phyloP scores from a whole-genome alignment of 2,888 invertebrate species.

The Lasioglossum vierecki region DNA sequence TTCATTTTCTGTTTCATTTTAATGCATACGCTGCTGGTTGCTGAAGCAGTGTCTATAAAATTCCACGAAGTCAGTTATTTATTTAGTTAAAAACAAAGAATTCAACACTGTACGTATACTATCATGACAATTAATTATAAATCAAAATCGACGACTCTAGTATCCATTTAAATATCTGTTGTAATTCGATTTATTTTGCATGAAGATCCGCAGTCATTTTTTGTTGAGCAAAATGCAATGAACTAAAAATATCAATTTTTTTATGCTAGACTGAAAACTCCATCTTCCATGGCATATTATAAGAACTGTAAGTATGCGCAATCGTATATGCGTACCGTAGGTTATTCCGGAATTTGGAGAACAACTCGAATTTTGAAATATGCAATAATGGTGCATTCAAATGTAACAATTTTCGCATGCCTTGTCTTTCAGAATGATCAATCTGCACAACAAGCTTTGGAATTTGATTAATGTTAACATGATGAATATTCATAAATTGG shows the following conservation, averaged over 20 bases:
- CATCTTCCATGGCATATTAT: not conserved
- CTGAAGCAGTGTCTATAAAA: not conserved
- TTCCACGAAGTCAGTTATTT: not conserved
- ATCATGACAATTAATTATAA: not conserved
- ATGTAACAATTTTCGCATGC: not conserved
- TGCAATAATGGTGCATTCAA: not conserved
- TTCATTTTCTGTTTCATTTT: not conserved
- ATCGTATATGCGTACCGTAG: not conserved
- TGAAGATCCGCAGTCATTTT: not conserved
- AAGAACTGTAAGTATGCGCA: not conserved
- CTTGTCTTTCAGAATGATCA: constrained; percentile 5
- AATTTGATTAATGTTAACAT: constrained; percentile 16
- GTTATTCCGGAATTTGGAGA: not conserved
- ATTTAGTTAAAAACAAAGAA: not conserved
- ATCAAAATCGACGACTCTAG: not conserved
- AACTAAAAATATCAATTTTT: not conserved
- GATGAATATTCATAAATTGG: constrained; percentile 48
- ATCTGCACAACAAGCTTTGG: not conserved
- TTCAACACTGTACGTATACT: not conserved
- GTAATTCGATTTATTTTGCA: not conserved
- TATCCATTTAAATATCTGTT: not conserved
- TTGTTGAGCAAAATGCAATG: not conserved
- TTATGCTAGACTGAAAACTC: not conserved
- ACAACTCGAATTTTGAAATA: not conserved
- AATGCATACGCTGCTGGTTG: not conserved